A percentile compares a stretch with the other conserved stretches of the same genome.
Conservation (phyloP, 2,888 invertebrate genomes). For the Caenorhabditis doughertyi region DNA sequence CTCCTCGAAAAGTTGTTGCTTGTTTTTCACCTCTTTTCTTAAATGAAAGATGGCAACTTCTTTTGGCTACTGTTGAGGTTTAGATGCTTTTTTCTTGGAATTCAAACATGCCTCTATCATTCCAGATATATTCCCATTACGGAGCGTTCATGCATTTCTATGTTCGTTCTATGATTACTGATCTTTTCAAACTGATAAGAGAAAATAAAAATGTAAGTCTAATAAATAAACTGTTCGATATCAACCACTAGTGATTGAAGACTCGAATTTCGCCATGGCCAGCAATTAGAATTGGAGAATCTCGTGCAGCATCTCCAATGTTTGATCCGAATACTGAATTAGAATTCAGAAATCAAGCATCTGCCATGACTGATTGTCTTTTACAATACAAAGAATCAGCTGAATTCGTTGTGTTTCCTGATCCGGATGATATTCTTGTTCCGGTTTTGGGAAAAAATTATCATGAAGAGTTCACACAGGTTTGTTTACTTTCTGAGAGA, state of each 20-base stretch:
- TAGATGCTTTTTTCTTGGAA: neutral
- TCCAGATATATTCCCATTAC: conserved; percentile 77
- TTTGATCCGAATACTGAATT: conserved; percentile 78
- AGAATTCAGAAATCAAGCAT: conserved; percentile 80
- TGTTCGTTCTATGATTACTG: conserved; percentile 78
- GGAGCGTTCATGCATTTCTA: conserved; percentile 79
- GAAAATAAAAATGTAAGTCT: conserved; percentile 58
- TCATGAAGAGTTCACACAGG: conserved; percentile 73
- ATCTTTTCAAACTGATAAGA: conserved; percentile 70
- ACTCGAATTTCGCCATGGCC: conserved; percentile 75
- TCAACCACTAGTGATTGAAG: conserved; percentile 15
- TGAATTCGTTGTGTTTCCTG: conserved; percentile 74
- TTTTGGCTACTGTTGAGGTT: conserved; percentile 73
- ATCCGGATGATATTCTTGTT: conserved; percentile 76
- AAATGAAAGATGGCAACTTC: conserved; percentile 80
- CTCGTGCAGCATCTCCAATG: conserved; percentile 60
- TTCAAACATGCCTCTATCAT: neutral
- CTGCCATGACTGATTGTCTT: conserved; percentile 80
- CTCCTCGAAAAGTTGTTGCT: conserved; percentile 72
- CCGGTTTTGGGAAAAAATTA: conserved; percentile 73
- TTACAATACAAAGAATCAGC: conserved; percentile 78
- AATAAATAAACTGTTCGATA: no score
- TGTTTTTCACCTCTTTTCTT: conserved; percentile 80
- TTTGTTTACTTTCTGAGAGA: no score
- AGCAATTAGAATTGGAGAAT: conserved; percentile 67